Base-by-base conservation (phyloP, 2,888 invertebrate genomes). In the Tetragnatha montana region DNA sequence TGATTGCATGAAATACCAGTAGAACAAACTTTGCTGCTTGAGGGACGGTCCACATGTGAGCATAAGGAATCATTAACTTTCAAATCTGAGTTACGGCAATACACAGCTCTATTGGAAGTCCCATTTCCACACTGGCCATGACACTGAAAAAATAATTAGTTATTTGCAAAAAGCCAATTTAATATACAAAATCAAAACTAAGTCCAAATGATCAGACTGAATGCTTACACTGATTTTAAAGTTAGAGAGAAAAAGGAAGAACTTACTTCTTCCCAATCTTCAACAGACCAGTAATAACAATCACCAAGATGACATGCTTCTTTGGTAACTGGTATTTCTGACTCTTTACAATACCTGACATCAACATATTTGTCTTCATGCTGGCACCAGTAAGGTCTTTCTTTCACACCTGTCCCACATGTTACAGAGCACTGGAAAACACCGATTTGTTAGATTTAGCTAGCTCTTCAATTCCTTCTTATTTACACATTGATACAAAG, bases 371-470 rank as follows among this genome's bases (percentile, higher is more conserved):
- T 94, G 84, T 94, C 94, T 76, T 94, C 94, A 19, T 94, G 92
- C 71, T 94, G 94, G 92, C 95, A 95, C 93, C 94, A 95, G 90
- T 94, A 94, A 1, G 94, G 93, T 60, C 95, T 93, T 80, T 94
- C 93, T 83, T 94, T 93, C 92, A 93, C 93, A 47, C 96, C 96
- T 68, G 93, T 93, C 1, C 96, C 96, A 93, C 96, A 96, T 8
- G 95, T 95, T 19, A 94, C 95, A n/a, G 96, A 96, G 93, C 96
- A 96, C 96, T 96, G 92, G 47, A 49, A 81, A 14, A 88, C 4
- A 35, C 35, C 4, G 35, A 35, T 35, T 35, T 35, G 35, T 35
- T 35, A 35, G 35, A 35, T 35, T 35, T 35, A 2, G 35, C 35
- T 35, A 35, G 35, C 4, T 35, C n/a, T 35, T 35, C 35, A 35